These are phyloP conservation scores for Terrapene triunguis DNA, from an alignment of 2,113 vertebrate species.

Conservation along the genomic window DNA sequence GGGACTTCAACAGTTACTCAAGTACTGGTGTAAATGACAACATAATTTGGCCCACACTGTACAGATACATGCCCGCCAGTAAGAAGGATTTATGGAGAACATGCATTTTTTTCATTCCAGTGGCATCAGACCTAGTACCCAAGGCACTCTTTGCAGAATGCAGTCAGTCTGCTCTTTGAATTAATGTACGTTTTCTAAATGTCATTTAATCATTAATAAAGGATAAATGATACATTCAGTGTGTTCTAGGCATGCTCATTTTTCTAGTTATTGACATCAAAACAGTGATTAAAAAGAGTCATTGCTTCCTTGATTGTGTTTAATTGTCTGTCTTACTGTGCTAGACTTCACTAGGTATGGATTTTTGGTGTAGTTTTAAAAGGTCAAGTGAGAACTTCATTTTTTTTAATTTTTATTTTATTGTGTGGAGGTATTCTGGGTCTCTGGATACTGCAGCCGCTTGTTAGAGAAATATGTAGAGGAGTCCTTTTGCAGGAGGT, in stretches of 20 bases:
- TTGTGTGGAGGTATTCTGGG: not conserved
- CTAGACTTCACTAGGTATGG: not conserved
- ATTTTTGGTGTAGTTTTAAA: not conserved
- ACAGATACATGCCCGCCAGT: not conserved
- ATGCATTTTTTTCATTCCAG: not conserved
- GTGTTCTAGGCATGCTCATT: not conserved
- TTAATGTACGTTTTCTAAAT: not conserved
- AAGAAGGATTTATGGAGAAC: not conserved
- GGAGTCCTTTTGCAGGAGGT: fast-evolving
- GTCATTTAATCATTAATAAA: not conserved
- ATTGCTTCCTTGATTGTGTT: not conserved
- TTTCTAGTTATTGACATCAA: not conserved
- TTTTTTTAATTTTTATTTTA: not conserved
- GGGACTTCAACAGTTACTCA: not conserved
- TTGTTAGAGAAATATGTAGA: not conserved
- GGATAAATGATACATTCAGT: not conserved
- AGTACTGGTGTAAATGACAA: not conserved
- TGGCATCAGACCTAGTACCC: not conserved
- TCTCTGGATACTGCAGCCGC: not conserved
- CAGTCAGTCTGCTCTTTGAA: not conserved
- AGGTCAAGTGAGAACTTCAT: not conserved
- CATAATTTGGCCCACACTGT: not conserved
- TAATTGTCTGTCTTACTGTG: not conserved
- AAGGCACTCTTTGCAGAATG: not conserved
- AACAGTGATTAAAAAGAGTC: not conserved